phyloP scores from a whole-genome alignment of 2,113 vertebrate genomes.

The Patagioenas fasciata region DNA sequence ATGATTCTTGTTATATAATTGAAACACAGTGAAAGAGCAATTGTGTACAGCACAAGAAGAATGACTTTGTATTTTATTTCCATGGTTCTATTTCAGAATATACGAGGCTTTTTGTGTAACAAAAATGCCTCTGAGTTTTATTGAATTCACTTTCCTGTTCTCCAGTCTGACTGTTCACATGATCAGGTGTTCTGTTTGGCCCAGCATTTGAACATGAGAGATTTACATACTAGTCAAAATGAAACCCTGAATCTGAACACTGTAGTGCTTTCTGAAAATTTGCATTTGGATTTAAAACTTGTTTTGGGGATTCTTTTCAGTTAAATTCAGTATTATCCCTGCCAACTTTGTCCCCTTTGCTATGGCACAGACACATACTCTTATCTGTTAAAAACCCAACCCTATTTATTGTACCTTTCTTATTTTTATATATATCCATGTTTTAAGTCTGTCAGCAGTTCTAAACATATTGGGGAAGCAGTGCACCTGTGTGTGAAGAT shows the following conservation, averaged over 20 bases:
- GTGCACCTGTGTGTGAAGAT: not conserved
- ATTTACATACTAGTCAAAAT: not conserved
- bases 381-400: not conserved
- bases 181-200: not conserved
- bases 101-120: not conserved
- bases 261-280: not conserved
- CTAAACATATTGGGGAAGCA: not conserved
- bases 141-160: not conserved
- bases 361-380: rapidly evolving
- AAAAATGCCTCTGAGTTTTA: not conserved
- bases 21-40: not conserved
- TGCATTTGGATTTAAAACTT: not conserved
- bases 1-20: not conserved
- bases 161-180: not conserved
- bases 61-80: slow-evolving; percentile 24
- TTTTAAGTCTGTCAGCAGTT: not conserved
- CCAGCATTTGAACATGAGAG: not conserved
- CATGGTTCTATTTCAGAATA: not conserved
- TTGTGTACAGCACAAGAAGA: not conserved
- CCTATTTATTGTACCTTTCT: not conserved
- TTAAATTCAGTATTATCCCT: not conserved
- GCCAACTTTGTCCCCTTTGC: not conserved
- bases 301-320: not conserved
- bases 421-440: not conserved
- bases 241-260: not conserved